Base-by-base conservation (phyloP, 2,113 vertebrate genomes). In the Bubalus kerabau region DNA sequence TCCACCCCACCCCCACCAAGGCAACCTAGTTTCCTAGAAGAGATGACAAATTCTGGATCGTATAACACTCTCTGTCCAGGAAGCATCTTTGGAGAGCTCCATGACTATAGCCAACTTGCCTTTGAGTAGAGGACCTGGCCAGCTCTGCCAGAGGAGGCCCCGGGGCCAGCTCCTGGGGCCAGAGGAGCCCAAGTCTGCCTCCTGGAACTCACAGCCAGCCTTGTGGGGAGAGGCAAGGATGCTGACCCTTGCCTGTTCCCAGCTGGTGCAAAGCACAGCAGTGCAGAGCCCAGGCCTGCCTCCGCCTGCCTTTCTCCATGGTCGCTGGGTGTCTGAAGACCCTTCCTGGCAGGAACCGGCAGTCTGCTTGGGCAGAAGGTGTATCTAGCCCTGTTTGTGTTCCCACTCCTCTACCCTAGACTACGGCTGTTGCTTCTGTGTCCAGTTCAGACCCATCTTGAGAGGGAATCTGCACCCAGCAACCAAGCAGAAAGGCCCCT, bases 21-120 rank as follows among this genome's bases (percentile, higher is more conserved):
- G 67, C 86, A 96, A 54, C 7, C 50, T 52, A 71, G 78, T 93
- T 59, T 97, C 84, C 89, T 71, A 83, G 91, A 94, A 96, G 78
- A 62, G 82, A 91, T 89, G 54, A 94, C 62, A 95, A 59, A 83
- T 96, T 91, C 76, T 91, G 82, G 88, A 94, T 88, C 46, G 52
- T 96, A 57, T 93, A 87, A 96, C 7, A 90, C 23, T 59, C 2
- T 92, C 26, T 95, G 26, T 14, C 86, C 36, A 46, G 89, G 93
- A 95, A 83, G 67, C 48, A 5, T 89, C 88, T n/a, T 8, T 71
- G 85, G 64, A 40, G 40, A 78, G 19, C 30, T 87, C 92, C 46
- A 9, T 89, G 52, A 16, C 8, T 95, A 30, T 0, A 92, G 90
- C 40, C 62, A 93, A 40, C 52, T 36, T 97, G 91, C 90, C 48